A percentile compares a stretch with the other conserved stretches of the same genome.
phyloP scores from a whole-genome alignment of 2,888 invertebrate genomes.

The Oscheius myriophilus region DNA sequence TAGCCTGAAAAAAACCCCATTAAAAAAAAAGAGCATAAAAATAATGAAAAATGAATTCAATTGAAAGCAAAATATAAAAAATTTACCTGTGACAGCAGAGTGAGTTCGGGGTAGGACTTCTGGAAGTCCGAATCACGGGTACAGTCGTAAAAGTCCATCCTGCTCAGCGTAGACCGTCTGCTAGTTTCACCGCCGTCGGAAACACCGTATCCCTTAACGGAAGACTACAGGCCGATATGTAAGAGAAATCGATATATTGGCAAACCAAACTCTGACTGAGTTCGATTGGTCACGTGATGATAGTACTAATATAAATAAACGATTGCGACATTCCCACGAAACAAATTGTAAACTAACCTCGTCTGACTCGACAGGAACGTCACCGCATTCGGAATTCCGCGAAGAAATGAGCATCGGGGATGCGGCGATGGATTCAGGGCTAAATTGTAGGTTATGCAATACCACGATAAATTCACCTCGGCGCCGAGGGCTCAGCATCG shows the following conservation, averaged over 20 bases:
- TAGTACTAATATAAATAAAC: too few species aligned
- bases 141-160: slow-evolving; percentile 35
- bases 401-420: slow-evolving; percentile 32
- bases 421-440: slow-evolving; percentile 32
- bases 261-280: neutral
- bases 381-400: slow-evolving; percentile 30
- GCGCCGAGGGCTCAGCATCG: slow-evolving; percentile 37
- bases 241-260: neutral
- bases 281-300: too few species aligned
- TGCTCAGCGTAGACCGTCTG: slow-evolving; percentile 27
- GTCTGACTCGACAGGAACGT: slow-evolving; percentile 25
- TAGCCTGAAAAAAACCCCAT: neutral
- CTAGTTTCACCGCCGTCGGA: slow-evolving; percentile 24
- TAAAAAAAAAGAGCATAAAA: neutral
- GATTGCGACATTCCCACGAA: too few species aligned
- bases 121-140: slow-evolving; percentile 34
- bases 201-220: slow-evolving; percentile 4
- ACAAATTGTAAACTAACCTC: slow-evolving; percentile 8
- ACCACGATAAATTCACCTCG: slow-evolving; percentile 28
- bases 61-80: slow-evolving; percentile 23
- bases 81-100: slow-evolving; percentile 4
- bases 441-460: slow-evolving; percentile 1
- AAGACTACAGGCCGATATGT: neutral
- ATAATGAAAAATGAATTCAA: neutral
- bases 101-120: slow-evolving; percentile 37